phyloP scores from a whole-genome alignment of 2,113 vertebrate species.

The Oceanodroma tethys region DNA sequence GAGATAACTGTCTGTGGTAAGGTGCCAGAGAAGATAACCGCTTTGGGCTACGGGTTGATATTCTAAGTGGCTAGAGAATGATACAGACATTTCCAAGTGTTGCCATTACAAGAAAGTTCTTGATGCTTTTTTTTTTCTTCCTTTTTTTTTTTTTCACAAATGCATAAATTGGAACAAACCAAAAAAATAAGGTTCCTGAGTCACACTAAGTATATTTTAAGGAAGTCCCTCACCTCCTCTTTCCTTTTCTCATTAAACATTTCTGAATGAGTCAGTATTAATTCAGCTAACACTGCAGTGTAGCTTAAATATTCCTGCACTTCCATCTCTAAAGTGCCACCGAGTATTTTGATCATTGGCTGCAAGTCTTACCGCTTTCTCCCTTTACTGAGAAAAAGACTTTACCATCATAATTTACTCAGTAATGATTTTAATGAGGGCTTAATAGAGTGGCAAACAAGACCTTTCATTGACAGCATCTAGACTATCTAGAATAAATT shows the following conservation, averaged over 20 bases:
- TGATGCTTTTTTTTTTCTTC: background rate
- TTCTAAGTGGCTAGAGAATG: background rate
- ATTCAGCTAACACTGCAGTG: background rate
- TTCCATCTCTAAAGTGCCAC: conserved; percentile 58
- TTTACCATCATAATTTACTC: background rate
- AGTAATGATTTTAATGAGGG: background rate
- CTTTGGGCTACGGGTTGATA: background rate
- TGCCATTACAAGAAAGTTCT: background rate
- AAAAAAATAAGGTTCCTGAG: conserved; percentile 38
- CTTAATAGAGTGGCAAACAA: background rate
- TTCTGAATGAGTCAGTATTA: conserved; percentile 54
- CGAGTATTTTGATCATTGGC: conserved; percentile 36
- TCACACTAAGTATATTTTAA: conserved; percentile 54
- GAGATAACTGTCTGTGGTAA: conserved; percentile 90
- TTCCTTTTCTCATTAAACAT: conserved; percentile 62
- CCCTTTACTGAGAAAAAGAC: background rate
- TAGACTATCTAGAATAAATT: background rate
- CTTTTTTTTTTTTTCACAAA: background rate
- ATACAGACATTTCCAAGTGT: background rate
- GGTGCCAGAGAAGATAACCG: background rate
- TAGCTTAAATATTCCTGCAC: conserved; percentile 48
- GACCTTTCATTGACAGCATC: background rate
- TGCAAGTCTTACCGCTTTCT: conserved; percentile 32
- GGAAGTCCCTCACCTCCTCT: conserved; percentile 24
- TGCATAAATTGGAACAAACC: conserved; percentile 14